Evolutionary conservation across 2,113 vertebrate species (phyloP).

Genomic region (Stigmatopora nigra): DNA sequence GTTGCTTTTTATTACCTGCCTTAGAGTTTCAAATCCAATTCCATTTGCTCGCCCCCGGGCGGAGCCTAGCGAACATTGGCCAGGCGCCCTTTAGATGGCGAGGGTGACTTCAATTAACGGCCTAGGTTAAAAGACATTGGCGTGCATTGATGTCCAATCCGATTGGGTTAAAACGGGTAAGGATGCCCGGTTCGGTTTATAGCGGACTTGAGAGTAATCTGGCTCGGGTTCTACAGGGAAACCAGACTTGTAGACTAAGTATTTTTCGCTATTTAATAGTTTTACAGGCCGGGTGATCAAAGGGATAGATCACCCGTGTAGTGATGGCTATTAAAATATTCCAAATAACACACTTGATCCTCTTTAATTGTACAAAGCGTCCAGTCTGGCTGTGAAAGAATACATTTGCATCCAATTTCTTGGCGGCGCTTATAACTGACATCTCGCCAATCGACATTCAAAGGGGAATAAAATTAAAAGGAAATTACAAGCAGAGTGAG

Average conservation of each 20-base stretch:
- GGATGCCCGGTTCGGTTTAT: no score
- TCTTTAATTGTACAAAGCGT: conserved; percentile 48
- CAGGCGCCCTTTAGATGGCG: conserved; percentile 45
- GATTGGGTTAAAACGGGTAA: no score
- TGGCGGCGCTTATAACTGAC: conserved; percentile 49
- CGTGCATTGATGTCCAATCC: no score
- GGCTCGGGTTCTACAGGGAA: conserved; percentile 46
- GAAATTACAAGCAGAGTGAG: conserved; percentile 72
- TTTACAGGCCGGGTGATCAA: neutral
- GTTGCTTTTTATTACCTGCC: conserved; percentile 72
- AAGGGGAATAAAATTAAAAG: conserved; percentile 71
- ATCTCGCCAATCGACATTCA: conserved; percentile 68
- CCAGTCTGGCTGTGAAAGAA: conserved; percentile 35
- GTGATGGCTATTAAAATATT: conserved; percentile 28
- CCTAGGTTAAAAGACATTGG: conserved; percentile 49
- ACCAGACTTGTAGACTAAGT: conserved; percentile 27
- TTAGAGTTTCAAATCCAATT: conserved; percentile 73
- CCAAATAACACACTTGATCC: conserved; percentile 25
- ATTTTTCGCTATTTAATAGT: neutral
- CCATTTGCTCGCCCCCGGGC: conserved; percentile 58
- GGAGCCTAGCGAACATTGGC: conserved; percentile 55
- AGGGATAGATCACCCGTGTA: conserved; percentile 16
- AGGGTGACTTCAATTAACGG: conserved; percentile 66
- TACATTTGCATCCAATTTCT: conserved; percentile 45
- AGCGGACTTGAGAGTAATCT: conserved; percentile 42